phyloP scores from a whole-genome alignment of 2,113 vertebrate genomes.

The Callorhinus ursinus region DNA sequence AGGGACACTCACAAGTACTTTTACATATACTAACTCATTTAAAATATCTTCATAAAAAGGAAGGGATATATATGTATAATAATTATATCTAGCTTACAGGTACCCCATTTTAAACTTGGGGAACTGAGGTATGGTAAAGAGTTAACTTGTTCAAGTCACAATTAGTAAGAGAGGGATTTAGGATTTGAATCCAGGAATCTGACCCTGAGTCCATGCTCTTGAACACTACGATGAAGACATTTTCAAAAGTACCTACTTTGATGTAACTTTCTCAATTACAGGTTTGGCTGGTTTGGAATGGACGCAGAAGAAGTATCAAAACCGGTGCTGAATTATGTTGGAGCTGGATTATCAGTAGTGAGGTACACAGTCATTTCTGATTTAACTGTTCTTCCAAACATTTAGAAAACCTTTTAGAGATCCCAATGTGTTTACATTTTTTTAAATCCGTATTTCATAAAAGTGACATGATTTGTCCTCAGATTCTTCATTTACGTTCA shows the following conservation, averaged over 20 bases:
- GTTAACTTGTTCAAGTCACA: background rate
- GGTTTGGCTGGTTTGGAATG: slow-evolving; percentile 95
- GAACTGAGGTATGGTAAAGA: background rate
- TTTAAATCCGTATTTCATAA: background rate
- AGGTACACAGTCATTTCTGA: slow-evolving; percentile 84
- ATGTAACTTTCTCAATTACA: slow-evolving; percentile 77
- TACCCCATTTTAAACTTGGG: background rate
- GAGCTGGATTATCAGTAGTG: slow-evolving; percentile 91
- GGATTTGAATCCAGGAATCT: background rate
- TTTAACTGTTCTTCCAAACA: background rate
- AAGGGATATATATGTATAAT: background rate
- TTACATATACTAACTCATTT: background rate
- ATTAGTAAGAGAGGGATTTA: background rate
- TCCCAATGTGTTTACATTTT: background rate
- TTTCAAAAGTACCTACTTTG: background rate
- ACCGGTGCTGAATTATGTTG: slow-evolving; percentile 91
- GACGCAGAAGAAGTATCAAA: slow-evolving; percentile 89
- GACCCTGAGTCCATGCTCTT: background rate
- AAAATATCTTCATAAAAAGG: background rate
- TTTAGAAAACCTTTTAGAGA: background rate
- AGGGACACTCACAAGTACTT: background rate
- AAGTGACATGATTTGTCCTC: background rate
- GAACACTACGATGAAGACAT: background rate
- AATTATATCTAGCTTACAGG: background rate
- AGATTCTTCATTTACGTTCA: background rate